Conservation (phyloP, 2,888 invertebrate genomes). For the Alsophila aescularia region DNA sequence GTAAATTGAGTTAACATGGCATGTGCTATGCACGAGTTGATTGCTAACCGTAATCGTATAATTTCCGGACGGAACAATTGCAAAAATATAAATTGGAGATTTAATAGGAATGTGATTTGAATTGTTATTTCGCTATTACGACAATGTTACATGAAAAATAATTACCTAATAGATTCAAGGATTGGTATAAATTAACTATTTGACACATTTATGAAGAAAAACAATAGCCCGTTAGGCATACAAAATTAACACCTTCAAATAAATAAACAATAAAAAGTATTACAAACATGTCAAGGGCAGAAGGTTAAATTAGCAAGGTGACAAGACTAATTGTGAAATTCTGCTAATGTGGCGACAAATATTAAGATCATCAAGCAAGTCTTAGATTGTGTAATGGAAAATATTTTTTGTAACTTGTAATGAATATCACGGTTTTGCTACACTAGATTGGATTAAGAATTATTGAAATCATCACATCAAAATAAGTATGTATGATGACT, state of each 20-base stretch:
- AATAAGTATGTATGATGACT: no score
- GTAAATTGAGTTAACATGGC: conserved; percentile 3
- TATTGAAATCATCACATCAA: no score
- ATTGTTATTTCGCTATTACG: no score
- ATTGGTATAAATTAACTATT: conserved; percentile 3
- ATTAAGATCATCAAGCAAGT: conserved; percentile 15
- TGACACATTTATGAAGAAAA: conserved; percentile 15
- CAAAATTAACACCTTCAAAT: conserved; percentile 22
- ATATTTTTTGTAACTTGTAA: not conserved
- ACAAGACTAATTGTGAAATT: conserved; percentile 27
- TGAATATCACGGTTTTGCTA: not conserved
- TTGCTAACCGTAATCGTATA: not conserved
- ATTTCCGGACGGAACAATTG: not conserved
- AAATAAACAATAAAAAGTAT: conserved; percentile 26
- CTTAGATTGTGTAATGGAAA: conserved; percentile 12
- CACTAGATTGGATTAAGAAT: no score
- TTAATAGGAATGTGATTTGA: not conserved
- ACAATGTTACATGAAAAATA: not conserved
- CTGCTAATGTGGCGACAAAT: conserved; percentile 16
- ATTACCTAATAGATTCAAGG: not conserved
- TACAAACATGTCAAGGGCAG: conserved; percentile 39
- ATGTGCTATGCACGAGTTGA: not conserved
- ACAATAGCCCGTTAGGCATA: conserved; percentile 33
- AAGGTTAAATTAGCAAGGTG: conserved; percentile 31
- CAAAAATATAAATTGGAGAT: not conserved